Conservation (phyloP, 2,113 vertebrate species). For the Toxotes jaculatrix region DNA sequence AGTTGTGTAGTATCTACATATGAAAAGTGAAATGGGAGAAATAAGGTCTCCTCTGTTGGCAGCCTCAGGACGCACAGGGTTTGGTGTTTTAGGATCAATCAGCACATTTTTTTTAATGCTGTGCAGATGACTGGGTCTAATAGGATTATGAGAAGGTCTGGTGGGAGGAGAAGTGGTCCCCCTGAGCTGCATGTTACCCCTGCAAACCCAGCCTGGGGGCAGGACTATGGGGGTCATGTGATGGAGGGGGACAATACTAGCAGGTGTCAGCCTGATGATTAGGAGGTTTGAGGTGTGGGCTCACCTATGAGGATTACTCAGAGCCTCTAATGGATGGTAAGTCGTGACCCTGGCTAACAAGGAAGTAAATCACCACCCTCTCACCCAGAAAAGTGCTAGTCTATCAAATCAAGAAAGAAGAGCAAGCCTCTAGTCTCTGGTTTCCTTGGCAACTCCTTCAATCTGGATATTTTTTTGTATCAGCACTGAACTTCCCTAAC, state of each 20-base stretch:
- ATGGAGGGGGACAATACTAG: conserved; percentile 55
- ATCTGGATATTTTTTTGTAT: conserved; percentile 20
- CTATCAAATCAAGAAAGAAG: conserved; percentile 16
- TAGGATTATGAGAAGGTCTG: conserved; percentile 77
- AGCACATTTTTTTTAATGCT: conserved; percentile 59
- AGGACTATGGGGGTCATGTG: conserved; percentile 64
- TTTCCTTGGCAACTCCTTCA: conserved; percentile 73
- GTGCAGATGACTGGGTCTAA: conserved; percentile 75
- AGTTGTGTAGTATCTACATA: not conserved
- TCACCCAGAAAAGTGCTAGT: conserved; percentile 45
- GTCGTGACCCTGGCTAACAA: conserved; percentile 44
- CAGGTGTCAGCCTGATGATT: conserved; percentile 70
- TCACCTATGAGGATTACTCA: conserved; percentile 71
- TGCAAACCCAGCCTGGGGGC: not conserved
- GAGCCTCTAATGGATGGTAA: conserved; percentile 58
- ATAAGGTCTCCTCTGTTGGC: not conserved
- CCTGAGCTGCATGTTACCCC: conserved; percentile 25
- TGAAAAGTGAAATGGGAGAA: conserved; percentile 28
- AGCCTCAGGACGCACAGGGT: conserved; percentile 16
- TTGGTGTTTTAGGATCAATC: conserved; percentile 53
- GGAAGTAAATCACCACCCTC: conserved; percentile 44
- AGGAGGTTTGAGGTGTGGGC: conserved; percentile 42
- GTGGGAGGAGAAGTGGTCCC: conserved; percentile 27
- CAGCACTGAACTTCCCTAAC: conserved; percentile 10
- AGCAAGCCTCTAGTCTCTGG: conserved; percentile 7